These are phyloP conservation scores for Pseudomyrmex sp. DNA, from an alignment of 1,140 invertebrate genomes.

Conservation along the genomic window DNA sequence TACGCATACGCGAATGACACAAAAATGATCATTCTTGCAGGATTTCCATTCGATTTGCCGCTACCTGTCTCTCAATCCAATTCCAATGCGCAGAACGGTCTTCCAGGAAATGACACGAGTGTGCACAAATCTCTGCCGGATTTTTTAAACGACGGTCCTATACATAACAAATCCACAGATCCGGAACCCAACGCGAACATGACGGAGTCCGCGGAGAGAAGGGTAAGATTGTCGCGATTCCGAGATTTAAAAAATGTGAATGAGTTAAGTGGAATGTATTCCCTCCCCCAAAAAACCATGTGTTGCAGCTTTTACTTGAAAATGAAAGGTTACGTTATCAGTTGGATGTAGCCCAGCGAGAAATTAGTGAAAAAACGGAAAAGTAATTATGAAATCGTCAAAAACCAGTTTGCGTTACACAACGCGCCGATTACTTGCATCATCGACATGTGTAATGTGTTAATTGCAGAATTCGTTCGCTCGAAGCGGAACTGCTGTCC, in stretches of 20 bases:
- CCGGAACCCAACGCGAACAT: conserved; percentile 78
- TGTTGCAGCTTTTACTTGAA: conserved; percentile 83
- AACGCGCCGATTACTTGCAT: background rate
- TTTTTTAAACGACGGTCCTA: conserved; percentile 90
- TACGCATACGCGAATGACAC: background rate
- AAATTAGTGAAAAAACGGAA: conserved; percentile 85
- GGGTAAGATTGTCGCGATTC: conserved; percentile 67
- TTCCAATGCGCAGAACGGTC: conserved; percentile 59
- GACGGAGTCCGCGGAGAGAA: conserved; percentile 79
- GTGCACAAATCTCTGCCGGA: conserved; percentile 89
- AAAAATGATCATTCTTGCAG: conserved; percentile 49
- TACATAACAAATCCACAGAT: conserved; percentile 85
- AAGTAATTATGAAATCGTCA: conserved; percentile 75
- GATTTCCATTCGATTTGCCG: conserved; percentile 80
- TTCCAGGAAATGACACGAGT: conserved; percentile 75
- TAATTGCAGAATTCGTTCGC: conserved; percentile 61
- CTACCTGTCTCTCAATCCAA: conserved; percentile 70
- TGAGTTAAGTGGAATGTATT: too few relatives aligned
- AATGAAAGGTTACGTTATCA: conserved; percentile 87
- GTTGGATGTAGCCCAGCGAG: conserved; percentile 84
- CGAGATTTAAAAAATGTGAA: background rate
- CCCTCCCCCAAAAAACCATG: background rate
- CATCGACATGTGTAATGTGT: background rate
- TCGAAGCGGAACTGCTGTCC: conserved; percentile 86
- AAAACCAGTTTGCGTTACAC: background rate